Base-by-base conservation (phyloP, 2,888 invertebrate species). In the Ornithoptera alexandrae region DNA sequence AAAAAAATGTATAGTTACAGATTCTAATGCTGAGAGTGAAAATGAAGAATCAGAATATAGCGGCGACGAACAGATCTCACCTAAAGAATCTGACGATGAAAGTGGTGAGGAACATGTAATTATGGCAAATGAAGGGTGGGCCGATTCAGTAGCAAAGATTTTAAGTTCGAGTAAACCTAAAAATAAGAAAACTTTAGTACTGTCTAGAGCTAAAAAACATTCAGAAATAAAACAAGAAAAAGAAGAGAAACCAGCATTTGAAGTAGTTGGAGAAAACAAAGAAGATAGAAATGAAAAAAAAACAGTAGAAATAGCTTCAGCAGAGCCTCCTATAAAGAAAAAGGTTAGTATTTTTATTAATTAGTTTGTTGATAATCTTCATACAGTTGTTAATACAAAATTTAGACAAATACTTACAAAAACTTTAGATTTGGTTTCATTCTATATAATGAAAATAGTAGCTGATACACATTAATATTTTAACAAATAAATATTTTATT, bases 121-220 rank as follows among this genome's bases (percentile, higher is more conserved):
- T n/a, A 76, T 89, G 66, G 82, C 92, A 0, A 96, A 96, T 83
- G 88, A 94, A 73, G 96, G 95, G 3, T 97, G 97, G 97, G 97
- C 96, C 2, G 95, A 97, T 87, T 97, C 96, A 0, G 94, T 97
- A 81, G 93, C 95, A 10, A 97, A 97, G 86, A 96, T 97, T 74
- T 90, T 97, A 36, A 94, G 94, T 71, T 94, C 95, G 1, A 95
- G 94, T 42, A 96, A 96, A 81, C 96, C 96, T 0, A 96, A 95
- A 84, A 93, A 94, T 59, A 96, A 96, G 77, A 96, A 96, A 82
- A 94, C 95, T 0, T 86, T 96, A 67, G 96, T 97, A 0, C 84
- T 98, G 56, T 96, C 97, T 0, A 95, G 96, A 81, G 97, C 97
- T 0, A 97, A 96, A 81, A 96, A 96, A 84, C 83, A 95, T 68